Evolutionary conservation across 2,113 vertebrate species (phyloP).

Genomic region (Psephotus haematonotus): DNA sequence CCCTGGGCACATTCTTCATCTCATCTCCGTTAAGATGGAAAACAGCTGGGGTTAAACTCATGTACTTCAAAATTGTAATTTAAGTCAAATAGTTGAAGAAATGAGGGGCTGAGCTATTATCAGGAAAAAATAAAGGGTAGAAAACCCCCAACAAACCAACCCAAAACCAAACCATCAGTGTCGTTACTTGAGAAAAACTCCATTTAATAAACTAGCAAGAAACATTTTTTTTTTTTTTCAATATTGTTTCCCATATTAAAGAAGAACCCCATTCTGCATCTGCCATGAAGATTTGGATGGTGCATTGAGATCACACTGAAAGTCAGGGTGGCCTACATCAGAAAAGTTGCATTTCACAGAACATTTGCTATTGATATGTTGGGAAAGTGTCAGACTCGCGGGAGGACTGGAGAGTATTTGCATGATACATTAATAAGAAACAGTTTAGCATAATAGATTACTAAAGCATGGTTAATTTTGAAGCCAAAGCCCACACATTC

Average conservation of each 20-base stretch:
- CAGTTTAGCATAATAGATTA: constrained; percentile 76
- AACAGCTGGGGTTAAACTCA: not conserved
- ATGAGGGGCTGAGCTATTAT: not conserved
- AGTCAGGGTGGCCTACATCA: constrained; percentile 74
- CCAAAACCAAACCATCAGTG: not conserved
- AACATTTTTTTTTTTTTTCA: not conserved
- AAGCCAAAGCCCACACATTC: constrained; percentile 77
- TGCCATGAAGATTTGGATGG: constrained; percentile 61
- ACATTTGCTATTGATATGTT: constrained; percentile 81
- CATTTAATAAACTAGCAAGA: not conserved
- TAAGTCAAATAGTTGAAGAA: not conserved
- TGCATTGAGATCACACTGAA: constrained; percentile 59
- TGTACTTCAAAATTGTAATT: not conserved
- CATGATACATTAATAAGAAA: constrained; percentile 82
- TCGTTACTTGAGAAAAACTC: not conserved
- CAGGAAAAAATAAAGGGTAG: not conserved
- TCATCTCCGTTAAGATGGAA: not conserved
- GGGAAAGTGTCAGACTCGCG: constrained; percentile 75
- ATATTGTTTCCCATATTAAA: constrained; percentile 20
- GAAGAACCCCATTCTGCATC: not conserved
- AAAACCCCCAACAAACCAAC: not conserved
- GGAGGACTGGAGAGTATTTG: constrained; percentile 65
- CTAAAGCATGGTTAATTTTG: constrained; percentile 74
- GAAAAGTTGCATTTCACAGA: constrained; percentile 64
- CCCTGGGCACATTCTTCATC: not conserved